Conservation (phyloP, 2,797 vertebrate genomes). For the Danio jaintianensis region DNA sequence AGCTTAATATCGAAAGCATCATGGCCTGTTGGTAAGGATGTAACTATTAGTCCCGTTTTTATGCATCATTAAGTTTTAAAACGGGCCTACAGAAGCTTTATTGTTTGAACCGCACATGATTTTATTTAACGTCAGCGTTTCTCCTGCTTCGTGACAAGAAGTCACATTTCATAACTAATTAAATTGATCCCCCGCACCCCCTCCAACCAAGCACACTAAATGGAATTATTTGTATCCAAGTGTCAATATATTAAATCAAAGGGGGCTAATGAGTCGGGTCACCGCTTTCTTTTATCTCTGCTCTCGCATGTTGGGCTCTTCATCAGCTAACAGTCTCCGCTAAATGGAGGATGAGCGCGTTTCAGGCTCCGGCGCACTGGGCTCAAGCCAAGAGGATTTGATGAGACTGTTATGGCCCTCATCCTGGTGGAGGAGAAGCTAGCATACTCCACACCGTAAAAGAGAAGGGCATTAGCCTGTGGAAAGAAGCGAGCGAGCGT, state of each 20-base stretch:
- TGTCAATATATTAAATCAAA: slow-evolving; percentile 99
- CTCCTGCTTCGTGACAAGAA: slow-evolving; percentile 93
- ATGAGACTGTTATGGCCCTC: slow-evolving; percentile 78
- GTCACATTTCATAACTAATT: slow-evolving; percentile 99
- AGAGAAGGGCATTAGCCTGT: slow-evolving; percentile 46
- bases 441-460: slow-evolving; percentile 55
- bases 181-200: slow-evolving; percentile 93
- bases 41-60: slow-evolving; percentile 92
- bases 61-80: slow-evolving; percentile 98
- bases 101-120: slow-evolving; percentile 92
- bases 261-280: slow-evolving; percentile 97
- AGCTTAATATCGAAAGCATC: slow-evolving; percentile 89
- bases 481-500: neutral
- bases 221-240: slow-evolving; percentile 97
- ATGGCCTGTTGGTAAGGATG: slow-evolving; percentile 85
- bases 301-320: slow-evolving; percentile 86
- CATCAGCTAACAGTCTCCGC: slow-evolving; percentile 83
- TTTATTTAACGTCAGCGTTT: slow-evolving; percentile 99
- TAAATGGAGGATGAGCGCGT: slow-evolving; percentile 79
- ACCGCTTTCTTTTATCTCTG: slow-evolving; percentile 95
- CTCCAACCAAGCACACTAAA: slow-evolving; percentile 92
- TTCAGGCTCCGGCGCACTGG: slow-evolving; percentile 75
- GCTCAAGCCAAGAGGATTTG: slow-evolving; percentile 75
- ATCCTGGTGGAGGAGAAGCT: slow-evolving; percentile 69
- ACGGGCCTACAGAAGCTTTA: slow-evolving; percentile 90